Conservation (phyloP, 2,888 invertebrate genomes). For the Ephialtes manifestator region DNA sequence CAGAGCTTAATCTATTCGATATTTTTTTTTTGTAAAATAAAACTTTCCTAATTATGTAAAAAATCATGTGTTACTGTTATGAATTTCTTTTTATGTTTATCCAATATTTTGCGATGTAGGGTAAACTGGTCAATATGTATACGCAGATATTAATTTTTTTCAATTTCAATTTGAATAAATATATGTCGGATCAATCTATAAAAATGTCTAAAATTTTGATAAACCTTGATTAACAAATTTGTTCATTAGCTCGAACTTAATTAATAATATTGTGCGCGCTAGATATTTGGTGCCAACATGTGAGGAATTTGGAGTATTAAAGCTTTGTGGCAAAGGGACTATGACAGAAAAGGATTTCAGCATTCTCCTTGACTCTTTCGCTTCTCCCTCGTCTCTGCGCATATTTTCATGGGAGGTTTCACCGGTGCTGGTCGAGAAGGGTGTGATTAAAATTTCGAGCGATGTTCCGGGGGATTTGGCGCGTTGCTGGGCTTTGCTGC, state of each 20-base stretch:
- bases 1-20: neutral
- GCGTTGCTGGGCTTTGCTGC: conserved; percentile 48
- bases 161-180: neutral
- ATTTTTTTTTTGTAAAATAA: neutral
- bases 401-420: conserved; percentile 52
- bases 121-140: neutral
- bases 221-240: neutral
- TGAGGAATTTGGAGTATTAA: conserved; percentile 22
- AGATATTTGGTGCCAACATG: neutral
- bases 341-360: conserved; percentile 44
- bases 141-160: neutral
- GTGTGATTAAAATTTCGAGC: conserved; percentile 72
- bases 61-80: neutral
- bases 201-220: neutral
- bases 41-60: neutral
- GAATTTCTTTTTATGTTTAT: too few relatives aligned
- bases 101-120: too few relatives aligned
- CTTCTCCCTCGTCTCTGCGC: conserved; percentile 27
- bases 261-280: neutral
- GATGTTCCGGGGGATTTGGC: conserved; percentile 59
- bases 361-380: conserved; percentile 52
- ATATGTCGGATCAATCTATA: neutral
- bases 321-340: conserved; percentile 26
- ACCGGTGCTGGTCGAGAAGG: conserved; percentile 40
- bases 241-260: neutral